phyloP scores from a whole-genome alignment of 1,140 invertebrate genomes.

The Chelonus insularis region DNA sequence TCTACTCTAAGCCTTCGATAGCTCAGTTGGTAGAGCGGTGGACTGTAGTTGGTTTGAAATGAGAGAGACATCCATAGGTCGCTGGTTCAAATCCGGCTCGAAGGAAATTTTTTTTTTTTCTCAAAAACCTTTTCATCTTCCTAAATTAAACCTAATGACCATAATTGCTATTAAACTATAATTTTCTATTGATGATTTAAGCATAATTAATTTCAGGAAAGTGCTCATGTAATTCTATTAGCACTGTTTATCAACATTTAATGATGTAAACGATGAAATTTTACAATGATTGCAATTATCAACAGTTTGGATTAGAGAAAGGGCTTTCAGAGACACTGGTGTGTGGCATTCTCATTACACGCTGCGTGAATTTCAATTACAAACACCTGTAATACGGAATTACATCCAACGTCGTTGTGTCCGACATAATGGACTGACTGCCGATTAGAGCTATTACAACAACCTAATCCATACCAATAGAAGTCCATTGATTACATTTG shows the following conservation, averaged over 20 bases:
- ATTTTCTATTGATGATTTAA: background rate
- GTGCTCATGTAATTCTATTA: too few relatives aligned
- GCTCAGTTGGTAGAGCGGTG: slow-evolving; percentile 62
- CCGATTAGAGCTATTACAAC: slow-evolving; percentile 31
- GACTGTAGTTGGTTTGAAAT: slow-evolving; percentile 53
- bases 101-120: slow-evolving; percentile 64
- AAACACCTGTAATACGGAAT: slow-evolving; percentile 37
- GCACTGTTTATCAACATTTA: background rate
- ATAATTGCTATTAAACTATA: background rate
- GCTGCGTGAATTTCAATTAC: slow-evolving; percentile 34
- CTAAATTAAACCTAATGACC: too few relatives aligned
- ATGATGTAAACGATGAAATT: background rate
- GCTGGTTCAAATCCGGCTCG: slow-evolving; percentile 73
- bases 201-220: too few relatives aligned
- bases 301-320: background rate
- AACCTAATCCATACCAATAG: slow-evolving; percentile 17
- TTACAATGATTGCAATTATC: background rate
- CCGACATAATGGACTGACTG: slow-evolving; percentile 24
- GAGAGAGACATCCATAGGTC: slow-evolving; percentile 63
- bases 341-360: slow-evolving; percentile 29
- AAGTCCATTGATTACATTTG: slow-evolving; percentile 11
- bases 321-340: background rate
- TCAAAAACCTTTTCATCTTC: too few relatives aligned
- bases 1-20: slow-evolving; percentile 45
- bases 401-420: slow-evolving; percentile 26